Percentiles rank a stretch among this genome's conserved stretches.
Evolutionary conservation across 2,113 vertebrate genomes (phyloP).

Genomic region (Podarcis raffonei): DNA sequence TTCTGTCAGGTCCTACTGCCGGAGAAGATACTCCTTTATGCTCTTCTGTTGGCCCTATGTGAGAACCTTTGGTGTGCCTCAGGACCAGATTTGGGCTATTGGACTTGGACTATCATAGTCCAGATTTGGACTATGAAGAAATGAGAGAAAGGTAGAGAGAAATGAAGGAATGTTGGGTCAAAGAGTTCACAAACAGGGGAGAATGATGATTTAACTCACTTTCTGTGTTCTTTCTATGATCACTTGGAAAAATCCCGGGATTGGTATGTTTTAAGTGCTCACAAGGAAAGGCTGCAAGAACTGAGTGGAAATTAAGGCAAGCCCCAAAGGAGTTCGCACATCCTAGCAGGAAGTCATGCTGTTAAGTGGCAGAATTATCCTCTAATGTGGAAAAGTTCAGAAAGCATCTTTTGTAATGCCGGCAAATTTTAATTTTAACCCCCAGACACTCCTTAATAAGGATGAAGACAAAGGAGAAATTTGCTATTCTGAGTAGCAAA

Average conservation of each 20-base stretch:
- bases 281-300: neutral
- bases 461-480: neutral
- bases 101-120: no score
- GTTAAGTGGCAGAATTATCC: neutral
- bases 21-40: neutral
- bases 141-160: neutral
- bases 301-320: neutral
- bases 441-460: neutral
- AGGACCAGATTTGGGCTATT: neutral
- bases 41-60: neutral
- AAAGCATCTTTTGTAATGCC: neutral
- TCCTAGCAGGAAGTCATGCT: rapidly evolving
- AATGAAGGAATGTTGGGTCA: no score
- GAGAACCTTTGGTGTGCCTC: neutral
- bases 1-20: neutral
- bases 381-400: neutral
- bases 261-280: neutral
- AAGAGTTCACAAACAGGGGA: no score
- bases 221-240: neutral
- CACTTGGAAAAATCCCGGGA: neutral
- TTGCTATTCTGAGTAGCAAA: neutral
- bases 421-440: neutral
- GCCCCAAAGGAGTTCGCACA: neutral
- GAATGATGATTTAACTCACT: no score
- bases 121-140: neutral